phyloP scores from a whole-genome alignment of 2,888 invertebrate species.

The Diachrysia chrysitis region DNA sequence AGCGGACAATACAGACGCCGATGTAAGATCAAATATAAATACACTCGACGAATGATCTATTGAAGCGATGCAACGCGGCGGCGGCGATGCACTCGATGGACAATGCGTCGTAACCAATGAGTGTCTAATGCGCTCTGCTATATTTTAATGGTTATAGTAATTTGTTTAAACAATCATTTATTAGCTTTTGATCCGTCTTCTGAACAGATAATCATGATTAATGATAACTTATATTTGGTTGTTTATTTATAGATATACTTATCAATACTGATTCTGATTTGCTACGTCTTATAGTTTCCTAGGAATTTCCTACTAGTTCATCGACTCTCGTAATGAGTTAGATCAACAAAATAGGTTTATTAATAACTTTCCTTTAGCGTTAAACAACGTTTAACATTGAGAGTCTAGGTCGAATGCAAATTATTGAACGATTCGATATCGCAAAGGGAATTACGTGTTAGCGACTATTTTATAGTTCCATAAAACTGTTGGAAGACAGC shows the following conservation, averaged over 20 bases:
- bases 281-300: neutral
- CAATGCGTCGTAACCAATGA: conserved; percentile 42
- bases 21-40: conserved; percentile 49
- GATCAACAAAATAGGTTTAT: conserved; percentile 35
- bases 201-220: neutral
- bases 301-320: conserved; percentile 23
- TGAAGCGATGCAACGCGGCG: conserved; percentile 16
- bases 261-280: neutral
- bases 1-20: conserved; percentile 52
- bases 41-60: conserved; percentile 37
- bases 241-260: neutral
- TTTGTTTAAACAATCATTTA: conserved; percentile 14
- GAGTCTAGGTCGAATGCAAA: conserved; percentile 66
- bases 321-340: conserved; percentile 25
- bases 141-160: conserved; percentile 23
- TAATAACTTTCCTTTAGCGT: conserved; percentile 58
- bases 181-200: conserved; percentile 17
- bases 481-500: conserved; percentile 59
- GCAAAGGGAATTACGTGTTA: conserved; percentile 52
- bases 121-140: conserved; percentile 24
- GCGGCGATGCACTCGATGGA: conserved; percentile 13
- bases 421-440: conserved; percentile 50
- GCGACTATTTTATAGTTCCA: conserved; percentile 57
- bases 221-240: neutral
- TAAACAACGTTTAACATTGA: conserved; percentile 60